These are phyloP conservation scores for Himalopsyche anomala DNA, from an alignment of 2,888 invertebrate species.

Conservation along the genomic window DNA sequence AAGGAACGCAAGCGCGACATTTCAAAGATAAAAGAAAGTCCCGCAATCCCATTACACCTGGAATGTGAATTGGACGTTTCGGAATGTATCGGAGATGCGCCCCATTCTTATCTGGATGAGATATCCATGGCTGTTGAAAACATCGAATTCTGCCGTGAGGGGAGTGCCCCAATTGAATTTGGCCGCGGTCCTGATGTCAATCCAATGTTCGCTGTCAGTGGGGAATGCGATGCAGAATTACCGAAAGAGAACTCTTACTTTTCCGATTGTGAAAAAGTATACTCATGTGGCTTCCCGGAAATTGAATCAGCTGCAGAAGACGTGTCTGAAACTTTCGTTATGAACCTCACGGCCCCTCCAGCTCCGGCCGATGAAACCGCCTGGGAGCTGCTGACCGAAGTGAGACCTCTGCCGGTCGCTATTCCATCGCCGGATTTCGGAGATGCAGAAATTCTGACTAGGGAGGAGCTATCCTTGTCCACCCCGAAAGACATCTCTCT, in stretches of 20 bases:
- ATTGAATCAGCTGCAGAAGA: constrained; percentile 44
- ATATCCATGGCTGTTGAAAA: constrained; percentile 63
- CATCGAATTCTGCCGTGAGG: constrained; percentile 58
- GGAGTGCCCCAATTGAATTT: constrained; percentile 55
- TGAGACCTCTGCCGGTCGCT: constrained; percentile 5
- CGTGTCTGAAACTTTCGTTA: constrained; percentile 48
- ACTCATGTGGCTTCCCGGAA: constrained; percentile 3
- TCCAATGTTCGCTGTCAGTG: constrained; percentile 14
- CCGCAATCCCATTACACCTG: too few species aligned
- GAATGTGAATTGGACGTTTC: neutral
- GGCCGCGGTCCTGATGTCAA: neutral
- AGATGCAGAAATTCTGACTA: neutral
- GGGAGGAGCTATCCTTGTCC: neutral
- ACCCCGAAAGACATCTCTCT: too few species aligned
- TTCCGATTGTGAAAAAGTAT: constrained; percentile 5
- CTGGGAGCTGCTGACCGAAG: constrained; percentile 63
- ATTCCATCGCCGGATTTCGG: neutral
- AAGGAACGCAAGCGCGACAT: neutral
- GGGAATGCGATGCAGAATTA: neutral
- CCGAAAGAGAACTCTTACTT: neutral
- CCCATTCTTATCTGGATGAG: constrained; percentile 57
- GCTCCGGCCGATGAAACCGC: constrained; percentile 55
- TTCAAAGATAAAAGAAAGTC: neutral
- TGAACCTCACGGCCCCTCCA: constrained; percentile 45
- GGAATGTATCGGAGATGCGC: neutral